phyloP scores from a whole-genome alignment of 2,888 invertebrate species.

The Thecophora atra region DNA sequence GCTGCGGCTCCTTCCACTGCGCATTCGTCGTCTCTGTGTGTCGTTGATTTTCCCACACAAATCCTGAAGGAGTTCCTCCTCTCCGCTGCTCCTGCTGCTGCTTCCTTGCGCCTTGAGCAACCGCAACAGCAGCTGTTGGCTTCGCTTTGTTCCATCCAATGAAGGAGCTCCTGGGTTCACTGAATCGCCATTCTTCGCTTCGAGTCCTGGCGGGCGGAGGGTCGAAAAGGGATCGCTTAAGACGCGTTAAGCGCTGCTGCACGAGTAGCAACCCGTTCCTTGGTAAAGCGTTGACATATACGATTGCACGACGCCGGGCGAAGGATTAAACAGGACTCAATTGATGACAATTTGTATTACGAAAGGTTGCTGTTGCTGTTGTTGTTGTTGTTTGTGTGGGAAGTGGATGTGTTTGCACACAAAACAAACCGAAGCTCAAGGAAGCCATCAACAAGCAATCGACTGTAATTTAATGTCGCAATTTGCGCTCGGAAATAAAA shows the following conservation, averaged over 20 bases:
- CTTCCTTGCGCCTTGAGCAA: slow-evolving; percentile 19
- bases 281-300: not conserved
- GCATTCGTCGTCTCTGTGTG: slow-evolving; percentile 17
- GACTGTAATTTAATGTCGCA: slow-evolving; percentile 30
- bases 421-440: slow-evolving; percentile 32
- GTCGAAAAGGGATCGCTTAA: not conserved
- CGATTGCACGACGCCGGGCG: slow-evolving; percentile 38
- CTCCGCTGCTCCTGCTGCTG: slow-evolving; percentile 34
- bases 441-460: slow-evolving; percentile 36
- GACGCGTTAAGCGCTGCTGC: slow-evolving; percentile 9
- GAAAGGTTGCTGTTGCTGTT: slow-evolving; percentile 19
- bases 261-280: not conserved
- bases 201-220: too few relatives aligned
- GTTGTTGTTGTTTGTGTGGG: slow-evolving; percentile 25
- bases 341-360: slow-evolving; percentile 55
- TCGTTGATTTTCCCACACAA: slow-evolving; percentile 39
- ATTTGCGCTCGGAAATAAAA: not conserved
- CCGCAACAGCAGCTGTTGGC: slow-evolving; percentile 2
- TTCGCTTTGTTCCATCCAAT: not conserved
- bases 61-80: slow-evolving; percentile 59
- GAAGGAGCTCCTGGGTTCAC: not conserved
- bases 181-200: slow-evolving; percentile 23
- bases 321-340: slow-evolving; percentile 56
- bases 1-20: slow-evolving; percentile 31
- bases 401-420: slow-evolving; percentile 8